phyloP scores from a whole-genome alignment of 2,113 vertebrate species.

The Cynopterus brachyotis region DNA sequence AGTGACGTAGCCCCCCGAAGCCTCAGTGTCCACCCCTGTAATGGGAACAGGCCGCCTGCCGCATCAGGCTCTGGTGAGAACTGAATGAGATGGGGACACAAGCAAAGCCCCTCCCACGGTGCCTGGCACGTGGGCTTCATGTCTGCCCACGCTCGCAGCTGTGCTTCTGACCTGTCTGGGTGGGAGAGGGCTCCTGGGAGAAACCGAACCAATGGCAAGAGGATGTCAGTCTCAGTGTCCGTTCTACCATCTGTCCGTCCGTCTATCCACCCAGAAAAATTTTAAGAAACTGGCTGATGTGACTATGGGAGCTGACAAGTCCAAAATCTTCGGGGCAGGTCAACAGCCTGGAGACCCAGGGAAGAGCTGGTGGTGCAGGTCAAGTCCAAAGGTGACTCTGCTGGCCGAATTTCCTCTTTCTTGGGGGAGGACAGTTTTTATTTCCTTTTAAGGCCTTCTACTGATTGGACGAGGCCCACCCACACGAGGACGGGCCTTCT shows the following conservation, averaged over 20 bases:
- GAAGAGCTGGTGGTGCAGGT: too few relatives aligned
- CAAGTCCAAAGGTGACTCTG: neutral
- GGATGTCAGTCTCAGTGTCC: neutral
- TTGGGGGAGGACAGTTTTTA: neutral
- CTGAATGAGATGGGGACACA: too few relatives aligned
- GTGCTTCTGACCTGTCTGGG: neutral
- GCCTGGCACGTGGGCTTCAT: neutral
- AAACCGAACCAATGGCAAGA: neutral
- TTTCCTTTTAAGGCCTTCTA: neutral
- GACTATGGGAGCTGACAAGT: neutral
- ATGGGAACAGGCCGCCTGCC: too few relatives aligned
- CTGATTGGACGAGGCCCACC: neutral
- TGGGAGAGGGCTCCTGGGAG: neutral
- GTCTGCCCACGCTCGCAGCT: neutral
- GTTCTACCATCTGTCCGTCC: too few relatives aligned
- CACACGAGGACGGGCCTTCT: neutral
- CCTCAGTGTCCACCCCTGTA: neutral
- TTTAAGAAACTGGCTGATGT: neutral
- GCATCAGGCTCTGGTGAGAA: neutral
- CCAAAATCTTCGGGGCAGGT: neutral
- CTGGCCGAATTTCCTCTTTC: neutral
- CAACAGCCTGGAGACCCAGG: neutral
- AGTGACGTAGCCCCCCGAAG: neutral
- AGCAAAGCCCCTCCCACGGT: neutral
- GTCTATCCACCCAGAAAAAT: neutral